phyloP scores from a whole-genome alignment of 2,797 vertebrate species.

The Natrix natrix region DNA sequence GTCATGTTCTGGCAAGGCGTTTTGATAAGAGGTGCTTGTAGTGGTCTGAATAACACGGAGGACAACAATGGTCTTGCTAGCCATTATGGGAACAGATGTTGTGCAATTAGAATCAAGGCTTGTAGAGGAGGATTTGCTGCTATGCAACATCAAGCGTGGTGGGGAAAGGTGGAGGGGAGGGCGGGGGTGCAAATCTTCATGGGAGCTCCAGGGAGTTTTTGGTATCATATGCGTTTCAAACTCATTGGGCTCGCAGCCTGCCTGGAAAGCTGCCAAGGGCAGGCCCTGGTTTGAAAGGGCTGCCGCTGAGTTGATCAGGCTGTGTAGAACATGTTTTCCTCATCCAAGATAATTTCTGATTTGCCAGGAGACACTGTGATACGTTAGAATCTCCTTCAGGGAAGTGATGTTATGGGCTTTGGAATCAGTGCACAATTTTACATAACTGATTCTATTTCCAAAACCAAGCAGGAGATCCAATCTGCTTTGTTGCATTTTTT shows the following conservation, averaged over 20 bases:
- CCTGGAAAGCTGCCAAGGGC: slow-evolving; percentile 65
- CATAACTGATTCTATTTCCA: neutral
- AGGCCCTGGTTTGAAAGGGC: slow-evolving; percentile 54
- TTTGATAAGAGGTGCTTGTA: slow-evolving; percentile 85
- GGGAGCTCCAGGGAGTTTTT: slow-evolving; percentile 70
- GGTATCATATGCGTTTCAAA: slow-evolving; percentile 67
- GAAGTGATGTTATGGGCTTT: neutral
- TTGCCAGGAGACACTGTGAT: neutral
- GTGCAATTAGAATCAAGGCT: slow-evolving; percentile 81
- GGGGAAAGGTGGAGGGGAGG: slow-evolving; percentile 36
- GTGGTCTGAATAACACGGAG: slow-evolving; percentile 83
- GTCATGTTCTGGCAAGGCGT: slow-evolving; percentile 85
- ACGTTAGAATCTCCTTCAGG: rapidly evolving
- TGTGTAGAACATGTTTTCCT: slow-evolving; percentile 35
- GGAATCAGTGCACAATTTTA: neutral
- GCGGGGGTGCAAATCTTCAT: slow-evolving; percentile 58
- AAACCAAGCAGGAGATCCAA: neutral
- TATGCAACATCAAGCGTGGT: slow-evolving; percentile 71
- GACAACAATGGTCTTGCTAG: slow-evolving; percentile 82
- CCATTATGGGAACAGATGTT: slow-evolving; percentile 87
- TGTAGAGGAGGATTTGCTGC: slow-evolving; percentile 77
- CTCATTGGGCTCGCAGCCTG: slow-evolving; percentile 64
- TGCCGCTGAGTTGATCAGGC: slow-evolving; percentile 1
- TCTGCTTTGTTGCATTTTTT: neutral
- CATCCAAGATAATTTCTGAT: slow-evolving; percentile 32